Base-by-base conservation (phyloP, 2,797 vertebrate genomes). In the Pempheris klunzingeri region DNA sequence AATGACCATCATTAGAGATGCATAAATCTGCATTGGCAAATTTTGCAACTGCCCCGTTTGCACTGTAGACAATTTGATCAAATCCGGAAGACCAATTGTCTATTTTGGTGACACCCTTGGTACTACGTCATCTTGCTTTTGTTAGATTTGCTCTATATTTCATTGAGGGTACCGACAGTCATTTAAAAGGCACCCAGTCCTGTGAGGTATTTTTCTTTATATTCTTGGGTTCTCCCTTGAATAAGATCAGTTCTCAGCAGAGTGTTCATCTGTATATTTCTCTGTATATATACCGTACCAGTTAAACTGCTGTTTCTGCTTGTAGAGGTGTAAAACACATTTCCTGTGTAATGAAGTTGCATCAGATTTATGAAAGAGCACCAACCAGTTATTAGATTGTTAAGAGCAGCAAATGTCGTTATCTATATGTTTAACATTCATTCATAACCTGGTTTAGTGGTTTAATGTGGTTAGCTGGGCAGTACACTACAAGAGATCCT, bases 21-120 rank as follows among this genome's bases (percentile, higher is more conserved):
- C 38, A 77, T 44, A 63, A 58, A 70, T 80, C 54, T 74, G 62
- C 28, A 50, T 18, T 14, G 9, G 8, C 41, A 26, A 38, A 46
- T 36, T n/a, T 3, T 69, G 20, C 38, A 36, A 3, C 30, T 43
- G 46, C 12, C 20, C 3, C 34, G 22, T 38, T 41, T 10, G 3
- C 34, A 20, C 32, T 44, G 60, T 34, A 69, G 52, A 24, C 39
- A 22, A 43, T 39, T 50, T 50, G 22, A 59, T 63, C 4, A n/a
- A 13, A 68, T 36, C 10, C 1, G 9, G 20, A 22, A 24, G 7
- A 60, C 32, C 4, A 14, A 24, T 15, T 20, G 20, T 32, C 1
- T n/a, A 13, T 57, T 61, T 41, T 39, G 43, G 2, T 5, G 61
- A 32, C 6, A 36, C 24, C 34, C 59, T 26, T 32, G 11, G 5